Evolutionary conservation across 92 coral and sea anemone genomes (phyloP).

Genomic region (Diadumene lineata): DNA sequence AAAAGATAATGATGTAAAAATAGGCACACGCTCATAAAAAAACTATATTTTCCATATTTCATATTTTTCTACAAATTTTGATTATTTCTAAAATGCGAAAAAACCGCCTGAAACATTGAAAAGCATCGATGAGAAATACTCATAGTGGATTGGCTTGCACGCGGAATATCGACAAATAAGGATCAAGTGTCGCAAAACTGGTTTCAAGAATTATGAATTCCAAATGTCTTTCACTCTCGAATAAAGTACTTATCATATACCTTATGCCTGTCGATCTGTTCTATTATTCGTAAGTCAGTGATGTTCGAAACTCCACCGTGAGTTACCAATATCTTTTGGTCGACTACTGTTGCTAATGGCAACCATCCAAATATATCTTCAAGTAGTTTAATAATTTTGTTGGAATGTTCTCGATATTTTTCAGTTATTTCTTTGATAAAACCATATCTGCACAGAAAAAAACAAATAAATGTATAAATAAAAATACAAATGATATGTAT

Average conservation of each 20-base stretch:
- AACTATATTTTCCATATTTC: too few species aligned
- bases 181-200: too few species aligned
- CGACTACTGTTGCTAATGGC: constrained; percentile 91
- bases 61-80: too few species aligned
- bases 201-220: background rate
- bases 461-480: background rate
- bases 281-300: constrained; percentile 76
- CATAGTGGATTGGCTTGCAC: too few species aligned
- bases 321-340: constrained; percentile 81
- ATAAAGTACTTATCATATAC: constrained; percentile 50
- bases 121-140: too few species aligned
- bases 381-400: constrained; percentile 74
- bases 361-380: constrained; percentile 98
- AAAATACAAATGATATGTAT: too few species aligned
- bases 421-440: constrained; percentile 85
- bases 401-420: constrained; percentile 79
- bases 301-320: constrained; percentile 95
- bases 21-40: too few species aligned
- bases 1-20: too few species aligned
- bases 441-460: constrained; percentile 65
- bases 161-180: too few species aligned
- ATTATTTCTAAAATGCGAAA: too few species aligned
- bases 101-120: too few species aligned
- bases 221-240: background rate
- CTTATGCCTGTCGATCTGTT: constrained; percentile 90